Percentiles rank a stretch among this genome's conserved stretches.
phyloP scores from a whole-genome alignment of 2,797 vertebrate species.

The Poecilia gillii region DNA sequence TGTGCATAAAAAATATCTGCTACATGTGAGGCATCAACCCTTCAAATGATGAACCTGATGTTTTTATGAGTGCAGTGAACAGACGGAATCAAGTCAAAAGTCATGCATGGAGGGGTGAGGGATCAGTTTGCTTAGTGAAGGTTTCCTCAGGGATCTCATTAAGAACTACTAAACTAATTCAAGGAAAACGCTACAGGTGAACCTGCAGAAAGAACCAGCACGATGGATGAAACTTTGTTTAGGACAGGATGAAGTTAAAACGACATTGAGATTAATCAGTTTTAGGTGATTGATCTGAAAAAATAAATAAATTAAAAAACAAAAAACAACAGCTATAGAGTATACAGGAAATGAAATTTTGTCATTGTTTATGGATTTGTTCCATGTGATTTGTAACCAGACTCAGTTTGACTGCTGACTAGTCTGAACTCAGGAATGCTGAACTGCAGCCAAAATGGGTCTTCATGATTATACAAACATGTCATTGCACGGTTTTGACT shows the following conservation, averaged over 20 bases:
- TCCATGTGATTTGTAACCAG: neutral
- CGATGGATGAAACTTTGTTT: neutral
- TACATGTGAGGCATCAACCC: conserved; percentile 16
- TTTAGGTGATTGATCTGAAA: neutral
- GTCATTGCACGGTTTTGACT: neutral
- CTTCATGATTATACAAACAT: neutral
- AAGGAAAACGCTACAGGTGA: conserved; percentile 43
- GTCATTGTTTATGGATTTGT: neutral
- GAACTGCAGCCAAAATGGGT: neutral
- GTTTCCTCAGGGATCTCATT: conserved; percentile 76
- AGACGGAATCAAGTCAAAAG: conserved; percentile 44
- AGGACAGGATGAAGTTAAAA: neutral
- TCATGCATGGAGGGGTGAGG: conserved; percentile 27
- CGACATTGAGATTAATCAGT: neutral
- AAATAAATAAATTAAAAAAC: neutral
- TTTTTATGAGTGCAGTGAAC: conserved; percentile 21
- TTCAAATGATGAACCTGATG: conserved; percentile 31
- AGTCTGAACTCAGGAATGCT: neutral
- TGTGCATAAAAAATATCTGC: neutral
- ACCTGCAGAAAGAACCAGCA: conserved; percentile 42
- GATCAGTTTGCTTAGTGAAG: conserved; percentile 21
- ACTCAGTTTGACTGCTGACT: neutral
- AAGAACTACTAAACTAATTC: conserved; percentile 39
- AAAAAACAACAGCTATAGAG: too few species aligned
- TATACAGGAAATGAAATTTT: neutral